phyloP scores from a whole-genome alignment of 2,113 vertebrate species.

The Emydocephalus ijimae region DNA sequence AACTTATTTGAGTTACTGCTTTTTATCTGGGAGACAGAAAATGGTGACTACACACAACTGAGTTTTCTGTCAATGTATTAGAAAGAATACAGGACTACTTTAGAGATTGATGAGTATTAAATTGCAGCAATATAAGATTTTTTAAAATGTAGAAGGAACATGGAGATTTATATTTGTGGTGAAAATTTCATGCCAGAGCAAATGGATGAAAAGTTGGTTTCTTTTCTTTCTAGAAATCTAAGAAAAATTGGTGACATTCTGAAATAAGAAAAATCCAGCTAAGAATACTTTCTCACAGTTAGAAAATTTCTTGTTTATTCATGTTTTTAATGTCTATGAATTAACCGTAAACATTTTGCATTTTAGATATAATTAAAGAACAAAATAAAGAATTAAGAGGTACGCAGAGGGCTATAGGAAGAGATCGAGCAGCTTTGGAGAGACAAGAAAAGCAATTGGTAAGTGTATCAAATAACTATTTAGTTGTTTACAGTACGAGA shows the following conservation, averaged over 20 bases:
- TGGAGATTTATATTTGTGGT: not conserved
- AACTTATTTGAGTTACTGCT: not conserved
- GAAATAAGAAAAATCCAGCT: not conserved
- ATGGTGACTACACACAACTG: not conserved
- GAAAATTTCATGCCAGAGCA: not conserved
- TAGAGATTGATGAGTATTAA: not conserved
- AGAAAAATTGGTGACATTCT: not conserved
- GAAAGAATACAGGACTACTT: not conserved
- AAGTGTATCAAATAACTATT: slow-evolving; percentile 60
- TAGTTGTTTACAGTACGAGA: slow-evolving; percentile 23
- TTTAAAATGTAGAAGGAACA: not conserved
- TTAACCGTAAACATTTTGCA: slow-evolving; percentile 53
- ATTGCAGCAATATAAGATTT: not conserved
- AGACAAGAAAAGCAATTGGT: slow-evolving; percentile 98
- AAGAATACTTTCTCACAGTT: not conserved
- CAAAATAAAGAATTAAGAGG: slow-evolving; percentile 91
- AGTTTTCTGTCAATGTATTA: not conserved
- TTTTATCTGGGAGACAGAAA: not conserved
- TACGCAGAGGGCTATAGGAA: slow-evolving; percentile 94
- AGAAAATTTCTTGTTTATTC: not conserved
- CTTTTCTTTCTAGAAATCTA: not conserved
- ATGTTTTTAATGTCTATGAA: not conserved
- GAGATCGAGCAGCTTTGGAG: slow-evolving; percentile 90
- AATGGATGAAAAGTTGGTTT: not conserved
- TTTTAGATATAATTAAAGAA: slow-evolving; percentile 92